These are phyloP conservation scores for Trigoniulus corallinus DNA, from an alignment of 1,140 invertebrate species.

Conservation along the genomic window DNA sequence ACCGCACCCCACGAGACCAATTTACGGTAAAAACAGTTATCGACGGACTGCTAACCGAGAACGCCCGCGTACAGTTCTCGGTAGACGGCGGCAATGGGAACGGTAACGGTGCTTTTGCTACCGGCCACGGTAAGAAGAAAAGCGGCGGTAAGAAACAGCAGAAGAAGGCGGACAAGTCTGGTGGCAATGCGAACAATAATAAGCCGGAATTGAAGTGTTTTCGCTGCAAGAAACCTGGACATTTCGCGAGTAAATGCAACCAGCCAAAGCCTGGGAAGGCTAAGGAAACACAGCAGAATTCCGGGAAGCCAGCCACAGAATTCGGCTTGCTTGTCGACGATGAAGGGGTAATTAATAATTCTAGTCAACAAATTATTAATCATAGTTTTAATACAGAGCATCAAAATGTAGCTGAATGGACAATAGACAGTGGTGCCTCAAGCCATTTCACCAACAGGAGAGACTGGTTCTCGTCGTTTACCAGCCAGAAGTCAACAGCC, in stretches of 20 bases:
- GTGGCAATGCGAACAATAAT: not conserved
- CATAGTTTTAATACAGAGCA: not conserved
- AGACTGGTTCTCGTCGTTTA: not conserved
- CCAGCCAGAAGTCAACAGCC: too few relatives aligned
- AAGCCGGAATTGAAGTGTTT: not conserved
- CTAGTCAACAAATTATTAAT: not conserved
- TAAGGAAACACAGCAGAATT: not conserved
- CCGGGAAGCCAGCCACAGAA: not conserved
- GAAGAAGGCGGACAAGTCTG: not conserved
- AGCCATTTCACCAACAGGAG: not conserved
- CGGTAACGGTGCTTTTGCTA: not conserved
- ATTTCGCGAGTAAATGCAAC: not conserved
- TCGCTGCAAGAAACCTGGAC: not conserved
- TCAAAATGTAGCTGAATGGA: not conserved
- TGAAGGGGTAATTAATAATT: not conserved
- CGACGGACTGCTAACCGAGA: not conserved
- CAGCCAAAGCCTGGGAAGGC: not conserved
- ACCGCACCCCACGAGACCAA: not conserved
- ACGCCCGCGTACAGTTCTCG: not conserved
- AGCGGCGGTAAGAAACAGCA: not conserved
- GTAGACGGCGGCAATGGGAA: not conserved
- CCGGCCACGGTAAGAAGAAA: not conserved
- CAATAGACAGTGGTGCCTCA: not conserved
- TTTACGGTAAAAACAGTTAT: not conserved
- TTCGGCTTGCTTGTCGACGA: not conserved